These are phyloP conservation scores for Stegana nigrithorax DNA, from an alignment of 2,888 invertebrate genomes.

Conservation along the genomic window DNA sequence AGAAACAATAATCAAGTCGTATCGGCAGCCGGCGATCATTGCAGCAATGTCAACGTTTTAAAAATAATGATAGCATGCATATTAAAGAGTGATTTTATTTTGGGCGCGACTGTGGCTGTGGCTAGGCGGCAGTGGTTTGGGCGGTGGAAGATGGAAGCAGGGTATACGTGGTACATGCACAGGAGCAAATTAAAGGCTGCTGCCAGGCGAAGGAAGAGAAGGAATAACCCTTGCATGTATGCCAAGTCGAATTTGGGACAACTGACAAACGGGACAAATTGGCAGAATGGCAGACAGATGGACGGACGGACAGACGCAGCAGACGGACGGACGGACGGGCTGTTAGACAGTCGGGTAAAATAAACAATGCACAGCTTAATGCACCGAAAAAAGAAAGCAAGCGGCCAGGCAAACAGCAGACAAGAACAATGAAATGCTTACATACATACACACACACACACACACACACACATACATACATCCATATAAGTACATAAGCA, in stretches of 20 bases:
- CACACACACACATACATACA: background rate
- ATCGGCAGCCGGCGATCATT: too few relatives aligned
- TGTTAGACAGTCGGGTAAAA: slow-evolving; percentile 40
- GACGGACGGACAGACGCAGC: slow-evolving; percentile 22
- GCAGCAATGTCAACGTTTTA: too few relatives aligned
- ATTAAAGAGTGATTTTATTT: background rate
- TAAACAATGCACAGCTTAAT: slow-evolving; percentile 43
- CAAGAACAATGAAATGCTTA: background rate
- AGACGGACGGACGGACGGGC: slow-evolving; percentile 19
- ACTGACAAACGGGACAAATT: too few relatives aligned
- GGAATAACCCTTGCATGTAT: too few relatives aligned
- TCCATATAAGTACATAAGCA: slow-evolving; percentile 1
- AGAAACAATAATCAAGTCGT: too few relatives aligned
- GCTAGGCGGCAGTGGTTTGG: background rate
- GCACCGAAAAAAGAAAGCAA: background rate
- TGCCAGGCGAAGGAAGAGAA: too few relatives aligned
- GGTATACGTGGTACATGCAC: too few relatives aligned
- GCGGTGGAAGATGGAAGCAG: too few relatives aligned
- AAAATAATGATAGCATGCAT: background rate
- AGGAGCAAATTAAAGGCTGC: background rate
- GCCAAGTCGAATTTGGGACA: slow-evolving; percentile 35
- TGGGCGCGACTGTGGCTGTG: background rate
- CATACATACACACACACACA: too few relatives aligned
- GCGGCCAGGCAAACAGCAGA: background rate
- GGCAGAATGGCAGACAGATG: slow-evolving; percentile 38